phyloP scores from a whole-genome alignment of 2,797 vertebrate species.

The Gymnocypris eckloni region DNA sequence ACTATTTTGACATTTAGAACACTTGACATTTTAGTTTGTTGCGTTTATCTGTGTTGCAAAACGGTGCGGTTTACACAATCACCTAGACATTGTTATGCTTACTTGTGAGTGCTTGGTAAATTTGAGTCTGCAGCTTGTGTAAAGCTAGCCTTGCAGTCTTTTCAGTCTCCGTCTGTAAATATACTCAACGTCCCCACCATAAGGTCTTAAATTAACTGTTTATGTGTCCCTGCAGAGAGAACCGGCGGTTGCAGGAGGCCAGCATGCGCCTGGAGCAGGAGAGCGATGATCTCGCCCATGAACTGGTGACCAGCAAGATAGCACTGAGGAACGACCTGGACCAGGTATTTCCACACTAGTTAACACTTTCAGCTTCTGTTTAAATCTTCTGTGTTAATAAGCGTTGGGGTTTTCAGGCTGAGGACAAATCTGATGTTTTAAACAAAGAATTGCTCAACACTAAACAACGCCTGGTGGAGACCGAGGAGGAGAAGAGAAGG shows the following conservation, averaged over 20 bases:
- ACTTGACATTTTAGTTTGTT: background rate
- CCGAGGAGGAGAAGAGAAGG: conserved; percentile 93
- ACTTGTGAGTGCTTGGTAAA: conserved; percentile 20
- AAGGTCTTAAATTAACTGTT: conserved; percentile 6
- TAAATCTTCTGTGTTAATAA: background rate
- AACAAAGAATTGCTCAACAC: conserved; percentile 97
- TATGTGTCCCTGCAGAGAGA: conserved; percentile 84
- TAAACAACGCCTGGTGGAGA: conserved; percentile 94
- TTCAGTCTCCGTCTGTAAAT: conserved; percentile 18
- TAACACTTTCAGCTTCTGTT: background rate
- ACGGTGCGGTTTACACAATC: background rate
- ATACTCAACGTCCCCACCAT: background rate
- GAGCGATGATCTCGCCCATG: conserved; percentile 97
- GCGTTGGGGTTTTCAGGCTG: conserved; percentile 79
- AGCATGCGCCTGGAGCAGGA: conserved; percentile 98
- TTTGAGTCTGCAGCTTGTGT: conserved; percentile 32
- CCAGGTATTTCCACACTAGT: conserved; percentile 79
- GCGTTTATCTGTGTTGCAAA: background rate
- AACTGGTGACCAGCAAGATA: conserved; percentile 98
- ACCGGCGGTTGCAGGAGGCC: conserved; percentile 95
- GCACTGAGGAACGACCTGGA: conserved; percentile 95
- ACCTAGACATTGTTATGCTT: conserved; percentile 13
- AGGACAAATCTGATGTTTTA: conserved; percentile 96
- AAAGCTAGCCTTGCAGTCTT: conserved; percentile 38
- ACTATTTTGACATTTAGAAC: too few relatives aligned